Evolutionary conservation across 1,140 invertebrate genomes (phyloP).

Genomic region (Drosophila micromelanica): DNA sequence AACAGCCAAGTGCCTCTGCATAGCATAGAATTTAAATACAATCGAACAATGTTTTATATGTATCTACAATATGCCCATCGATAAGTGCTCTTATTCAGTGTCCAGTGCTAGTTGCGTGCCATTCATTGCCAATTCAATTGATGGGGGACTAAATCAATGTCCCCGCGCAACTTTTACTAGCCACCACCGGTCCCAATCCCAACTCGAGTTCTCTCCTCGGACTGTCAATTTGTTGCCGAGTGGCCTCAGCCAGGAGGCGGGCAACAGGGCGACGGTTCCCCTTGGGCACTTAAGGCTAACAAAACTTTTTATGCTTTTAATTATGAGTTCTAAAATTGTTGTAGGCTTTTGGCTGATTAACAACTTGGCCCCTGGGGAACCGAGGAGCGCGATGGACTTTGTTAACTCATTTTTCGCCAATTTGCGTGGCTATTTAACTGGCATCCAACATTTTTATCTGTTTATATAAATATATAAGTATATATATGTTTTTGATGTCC

Average conservation of each 20-base stretch:
- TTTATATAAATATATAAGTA: conserved; percentile 2
- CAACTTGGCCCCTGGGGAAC: conserved; percentile 28
- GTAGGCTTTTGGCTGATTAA: conserved; percentile 56
- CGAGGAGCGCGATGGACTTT: background rate
- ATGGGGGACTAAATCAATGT: too few species aligned
- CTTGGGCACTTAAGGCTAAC: background rate
- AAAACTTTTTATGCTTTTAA: conserved; percentile 30
- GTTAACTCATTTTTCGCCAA: conserved; percentile 29
- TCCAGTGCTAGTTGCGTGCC: too few species aligned
- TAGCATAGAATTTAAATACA: too few species aligned
- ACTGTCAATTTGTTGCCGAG: background rate
- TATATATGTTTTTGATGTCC: conserved; percentile 31
- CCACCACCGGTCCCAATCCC: background rate
- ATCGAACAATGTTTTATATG: too few species aligned
- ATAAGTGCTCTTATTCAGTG: too few species aligned
- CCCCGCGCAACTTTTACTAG: background rate
- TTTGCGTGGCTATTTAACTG: conserved; percentile 18
- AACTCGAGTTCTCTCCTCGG: background rate
- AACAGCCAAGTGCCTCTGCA: too few species aligned
- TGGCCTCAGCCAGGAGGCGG: background rate
- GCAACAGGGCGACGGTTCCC: background rate
- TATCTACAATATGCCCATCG: too few species aligned
- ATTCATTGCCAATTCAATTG: too few species aligned
- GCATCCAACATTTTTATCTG: conserved; percentile 5
- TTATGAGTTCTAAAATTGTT: conserved; percentile 43